Evolutionary conservation across 2,888 invertebrate species (phyloP), one percentile per base, ranked within the genome.

Genomic region (Machimus rusticus): DNA sequence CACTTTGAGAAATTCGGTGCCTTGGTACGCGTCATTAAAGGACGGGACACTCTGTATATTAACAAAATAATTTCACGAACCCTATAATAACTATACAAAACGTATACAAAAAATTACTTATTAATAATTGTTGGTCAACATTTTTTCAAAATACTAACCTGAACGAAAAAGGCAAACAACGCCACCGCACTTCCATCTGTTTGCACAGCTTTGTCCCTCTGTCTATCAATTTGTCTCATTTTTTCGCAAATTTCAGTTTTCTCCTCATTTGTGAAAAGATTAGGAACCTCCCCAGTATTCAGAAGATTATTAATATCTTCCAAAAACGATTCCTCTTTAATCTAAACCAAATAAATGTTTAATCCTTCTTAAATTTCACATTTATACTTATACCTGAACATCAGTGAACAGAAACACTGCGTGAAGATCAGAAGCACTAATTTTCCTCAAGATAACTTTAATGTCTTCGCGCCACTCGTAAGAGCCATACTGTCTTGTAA

Each of bases 261-360:
- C 91, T 99, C 98, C 90, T 98, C 98, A 5, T 95, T 93, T 14
- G 94, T 94, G 91, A 97, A 98, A 85, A 99, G 94, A 92, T 98
- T 98, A 0, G 98, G 98, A 0, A 98, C 97, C 94, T 98, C 98
- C 3, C 98, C 98, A 0, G 97, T 96, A 92, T 98, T 98, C 76
- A 99, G 93, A 92, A 99, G 94, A 91, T 98, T 98, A 91, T 97
- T 98, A 1, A 98, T 95, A 90, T 99, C 99, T 92, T 99, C 98
- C 82, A 99, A 93, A 91, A 98, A 98, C 0, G 96, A 96, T 93
- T 98, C 98, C 92, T 98, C 96, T 94, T 98, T 98, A 55, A 98
- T 97, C 95, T 97, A 92, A 16, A 85, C 28, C 31, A 84, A 46
- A 31, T 14, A 23, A 81, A 19, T 84, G 51, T 84, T 43, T 16